Percentiles rank a stretch among this genome's conserved stretches.
These are phyloP conservation scores for Homarus gammarus DNA, from an alignment of 2,888 invertebrate genomes.

Conservation along the genomic window DNA sequence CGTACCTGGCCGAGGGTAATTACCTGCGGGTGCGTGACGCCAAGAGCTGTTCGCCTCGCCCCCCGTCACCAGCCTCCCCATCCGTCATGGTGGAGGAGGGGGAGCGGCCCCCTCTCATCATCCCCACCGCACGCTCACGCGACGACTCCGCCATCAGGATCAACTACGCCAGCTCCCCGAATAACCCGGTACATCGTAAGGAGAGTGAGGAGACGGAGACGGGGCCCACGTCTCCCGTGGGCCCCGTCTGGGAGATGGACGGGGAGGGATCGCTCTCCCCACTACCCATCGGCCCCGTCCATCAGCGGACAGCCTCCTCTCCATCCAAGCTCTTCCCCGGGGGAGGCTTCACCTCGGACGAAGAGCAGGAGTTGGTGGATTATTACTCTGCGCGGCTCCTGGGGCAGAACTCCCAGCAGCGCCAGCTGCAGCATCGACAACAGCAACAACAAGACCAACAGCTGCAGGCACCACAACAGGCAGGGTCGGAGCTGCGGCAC, in stretches of 20 bases:
- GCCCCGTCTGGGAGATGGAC: constrained; percentile 71
- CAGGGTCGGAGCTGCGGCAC: constrained; percentile 49
- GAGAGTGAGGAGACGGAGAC: constrained; percentile 40
- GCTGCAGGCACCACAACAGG: constrained; percentile 6
- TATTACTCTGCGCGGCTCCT: constrained; percentile 42
- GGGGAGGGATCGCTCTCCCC: constrained; percentile 66
- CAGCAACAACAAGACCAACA: constrained; percentile 40
- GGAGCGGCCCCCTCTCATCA: constrained; percentile 52
- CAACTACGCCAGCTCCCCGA: constrained; percentile 49
- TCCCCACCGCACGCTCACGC: constrained; percentile 68
- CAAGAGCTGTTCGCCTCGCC: constrained; percentile 77
- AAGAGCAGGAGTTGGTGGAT: constrained; percentile 56
- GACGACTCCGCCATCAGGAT: constrained; percentile 73
- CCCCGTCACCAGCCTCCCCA: constrained; percentile 76
- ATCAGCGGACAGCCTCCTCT: constrained; percentile 89
- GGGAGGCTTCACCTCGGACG: constrained; percentile 68
- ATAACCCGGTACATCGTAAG: constrained; percentile 45
- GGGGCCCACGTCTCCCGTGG: constrained; percentile 54
- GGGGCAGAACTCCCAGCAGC: constrained; percentile 25
- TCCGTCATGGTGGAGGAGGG: constrained; percentile 36
- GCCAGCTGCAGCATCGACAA: constrained; percentile 45
- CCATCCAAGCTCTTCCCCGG: constrained; percentile 86
- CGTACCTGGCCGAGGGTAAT: constrained; percentile 81
- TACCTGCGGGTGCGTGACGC: constrained; percentile 75
- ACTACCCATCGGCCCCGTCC: constrained; percentile 78